A percentile compares a stretch with the other conserved stretches of the same genome.
Conservation (phyloP, 2,797 vertebrate species). For the Florisuga fusca region DNA sequence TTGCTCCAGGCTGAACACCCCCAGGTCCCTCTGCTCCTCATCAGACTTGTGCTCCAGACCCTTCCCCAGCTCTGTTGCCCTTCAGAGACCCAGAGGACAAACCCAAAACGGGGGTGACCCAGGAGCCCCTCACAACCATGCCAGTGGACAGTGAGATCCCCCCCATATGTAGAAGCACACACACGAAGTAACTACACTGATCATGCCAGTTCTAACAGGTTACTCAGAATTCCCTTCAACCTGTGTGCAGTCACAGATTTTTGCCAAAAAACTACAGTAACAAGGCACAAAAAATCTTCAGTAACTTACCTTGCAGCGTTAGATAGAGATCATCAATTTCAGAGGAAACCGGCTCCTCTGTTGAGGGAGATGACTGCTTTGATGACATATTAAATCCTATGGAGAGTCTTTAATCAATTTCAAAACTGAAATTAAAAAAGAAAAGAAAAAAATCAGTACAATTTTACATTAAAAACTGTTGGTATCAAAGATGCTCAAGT, state of each 20-base stretch:
- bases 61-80: too few species aligned
- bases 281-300: neutral
- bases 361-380: conserved; percentile 55
- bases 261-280: neutral
- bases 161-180: neutral
- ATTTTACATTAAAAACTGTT: neutral
- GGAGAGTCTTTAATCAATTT: conserved; percentile 46
- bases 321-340: conserved; percentile 90
- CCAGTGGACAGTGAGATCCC: too few species aligned
- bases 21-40: too few species aligned
- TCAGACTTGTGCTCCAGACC: too few species aligned
- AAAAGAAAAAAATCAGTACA: neutral
- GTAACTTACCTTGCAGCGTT: conserved; percentile 87
- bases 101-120: too few species aligned
- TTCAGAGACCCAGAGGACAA: too few species aligned
- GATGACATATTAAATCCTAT: conserved; percentile 80
- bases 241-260: neutral
- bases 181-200: neutral
- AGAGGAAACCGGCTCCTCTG: conserved; percentile 81
- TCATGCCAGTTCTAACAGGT: neutral
- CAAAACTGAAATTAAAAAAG: conserved; percentile 61
- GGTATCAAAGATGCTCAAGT: neutral
- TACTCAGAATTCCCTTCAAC: neutral
- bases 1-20: too few species aligned
- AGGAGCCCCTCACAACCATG: too few species aligned